Conservation (phyloP, 1,140 invertebrate genomes). For the Glossosoma conforme region DNA sequence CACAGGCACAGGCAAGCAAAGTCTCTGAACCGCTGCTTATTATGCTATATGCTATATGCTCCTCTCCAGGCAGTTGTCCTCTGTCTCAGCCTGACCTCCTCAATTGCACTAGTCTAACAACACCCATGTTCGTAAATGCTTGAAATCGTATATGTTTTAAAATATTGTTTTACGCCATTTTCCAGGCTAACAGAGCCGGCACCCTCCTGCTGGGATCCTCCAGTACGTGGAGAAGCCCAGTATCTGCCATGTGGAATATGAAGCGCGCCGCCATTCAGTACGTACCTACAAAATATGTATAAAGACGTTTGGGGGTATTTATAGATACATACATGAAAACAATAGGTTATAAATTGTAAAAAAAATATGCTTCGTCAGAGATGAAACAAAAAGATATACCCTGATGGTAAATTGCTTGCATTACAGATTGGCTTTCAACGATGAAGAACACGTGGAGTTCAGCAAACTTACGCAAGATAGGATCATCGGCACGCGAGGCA, state of each 20-base stretch:
- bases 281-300: slow-evolving; percentile 26
- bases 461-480: slow-evolving; percentile 80
- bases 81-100: too few relatives aligned
- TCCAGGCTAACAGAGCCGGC: slow-evolving; percentile 55
- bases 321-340: too few relatives aligned
- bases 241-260: slow-evolving; percentile 83
- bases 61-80: too few relatives aligned
- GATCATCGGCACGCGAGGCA: slow-evolving; percentile 77
- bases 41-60: too few relatives aligned
- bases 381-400: too few relatives aligned
- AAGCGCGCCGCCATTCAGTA: slow-evolving; percentile 63
- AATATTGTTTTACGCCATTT: background rate
- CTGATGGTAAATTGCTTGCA: too few relatives aligned
- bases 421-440: slow-evolving; percentile 40
- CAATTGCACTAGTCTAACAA: background rate
- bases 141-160: background rate
- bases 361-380: too few relatives aligned
- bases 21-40: too few relatives aligned
- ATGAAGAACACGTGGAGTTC: slow-evolving; percentile 89
- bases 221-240: slow-evolving; percentile 68
- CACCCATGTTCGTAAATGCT: background rate
- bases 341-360: too few relatives aligned
- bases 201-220: slow-evolving; percentile 80
- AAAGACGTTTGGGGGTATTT: too few relatives aligned
- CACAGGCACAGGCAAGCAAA: too few relatives aligned